Base-by-base conservation (phyloP, 2,797 vertebrate species). In the Notoglanidium macrostoma region DNA sequence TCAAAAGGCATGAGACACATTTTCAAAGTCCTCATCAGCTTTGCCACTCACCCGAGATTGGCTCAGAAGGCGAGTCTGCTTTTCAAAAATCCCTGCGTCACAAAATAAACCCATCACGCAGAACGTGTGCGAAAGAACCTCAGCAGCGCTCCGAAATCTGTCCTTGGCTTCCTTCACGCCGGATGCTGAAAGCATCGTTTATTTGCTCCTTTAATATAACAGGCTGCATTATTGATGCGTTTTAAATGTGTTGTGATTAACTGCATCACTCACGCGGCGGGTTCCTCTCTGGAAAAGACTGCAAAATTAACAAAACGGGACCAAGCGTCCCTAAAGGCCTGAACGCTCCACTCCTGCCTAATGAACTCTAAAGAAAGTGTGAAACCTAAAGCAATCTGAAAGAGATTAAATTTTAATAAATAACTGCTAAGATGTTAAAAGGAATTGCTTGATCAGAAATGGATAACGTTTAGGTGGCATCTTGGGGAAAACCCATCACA, bases 221-320 rank as follows among this genome's bases (percentile, higher is more conserved):
- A 93, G 84, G 65, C 88, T 92, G 91, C 91, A 94, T 94, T 95
- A 96, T 95, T 95, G 95, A 96, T 93, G 93, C 91, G 90, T 93
- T 94, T 95, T 95, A 93, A 92, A 89, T 91, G 89, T 74, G 87
- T 65, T 63, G 89, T 93, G 87, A 88, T 93, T 94, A 90, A 90
- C 55, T 83, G 82, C 83, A 78, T 80, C 85, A 86, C 88, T 91
- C 86, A 86, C 80, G 21, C 1, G 1, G 15, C 23, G 81, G 73
- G 87, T 76, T 70, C 63, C 77, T 82, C 77, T 82, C 78, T 12
- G 61, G 61, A 88, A 72, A 72, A 85, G 32, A 11, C 44, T 68
- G 72, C 8, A 29, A 85, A 77, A 89, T 87, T 85, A 87, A 89
- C 80, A 51, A 78, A 89, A 85, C n/a, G 35, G 55, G 55, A 77